Conservation (phyloP, 2,797 vertebrate species). For the Dendrocincla tyrannina region DNA sequence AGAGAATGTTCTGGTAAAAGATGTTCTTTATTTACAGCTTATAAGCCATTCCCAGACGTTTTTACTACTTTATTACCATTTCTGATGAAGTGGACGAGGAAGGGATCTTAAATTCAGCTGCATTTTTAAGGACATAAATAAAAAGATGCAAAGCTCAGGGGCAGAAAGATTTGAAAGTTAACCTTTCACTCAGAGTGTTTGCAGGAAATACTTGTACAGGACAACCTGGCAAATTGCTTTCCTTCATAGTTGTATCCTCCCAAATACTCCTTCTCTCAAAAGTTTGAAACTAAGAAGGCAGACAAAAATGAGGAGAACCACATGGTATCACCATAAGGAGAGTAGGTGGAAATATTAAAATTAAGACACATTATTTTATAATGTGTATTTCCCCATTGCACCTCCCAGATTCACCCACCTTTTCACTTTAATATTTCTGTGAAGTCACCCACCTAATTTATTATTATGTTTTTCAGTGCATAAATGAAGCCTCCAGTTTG, state of each 20-base stretch:
- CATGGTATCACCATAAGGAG: slow-evolving; percentile 71
- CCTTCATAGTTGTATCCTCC: neutral
- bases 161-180: neutral
- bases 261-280: neutral
- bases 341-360: slow-evolving; percentile 76
- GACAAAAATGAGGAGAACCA: slow-evolving; percentile 27
- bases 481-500: slow-evolving; percentile 54
- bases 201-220: neutral
- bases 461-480: slow-evolving; percentile 32
- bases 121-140: neutral
- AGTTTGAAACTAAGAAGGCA: neutral
- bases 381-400: slow-evolving; percentile 47
- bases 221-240: neutral
- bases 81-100: neutral
- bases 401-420: slow-evolving; percentile 38
- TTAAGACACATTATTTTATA: slow-evolving; percentile 60
- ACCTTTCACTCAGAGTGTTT: neutral
- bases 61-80: neutral
- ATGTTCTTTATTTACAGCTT: neutral
- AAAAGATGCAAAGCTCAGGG: neutral
- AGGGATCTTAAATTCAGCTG: neutral
- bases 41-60: neutral
- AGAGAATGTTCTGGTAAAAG: neutral
- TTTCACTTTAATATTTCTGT: slow-evolving; percentile 64
- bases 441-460: slow-evolving; percentile 58